Base-by-base conservation (phyloP, 2,797 vertebrate genomes). In the Eospalax fontanierii region DNA sequence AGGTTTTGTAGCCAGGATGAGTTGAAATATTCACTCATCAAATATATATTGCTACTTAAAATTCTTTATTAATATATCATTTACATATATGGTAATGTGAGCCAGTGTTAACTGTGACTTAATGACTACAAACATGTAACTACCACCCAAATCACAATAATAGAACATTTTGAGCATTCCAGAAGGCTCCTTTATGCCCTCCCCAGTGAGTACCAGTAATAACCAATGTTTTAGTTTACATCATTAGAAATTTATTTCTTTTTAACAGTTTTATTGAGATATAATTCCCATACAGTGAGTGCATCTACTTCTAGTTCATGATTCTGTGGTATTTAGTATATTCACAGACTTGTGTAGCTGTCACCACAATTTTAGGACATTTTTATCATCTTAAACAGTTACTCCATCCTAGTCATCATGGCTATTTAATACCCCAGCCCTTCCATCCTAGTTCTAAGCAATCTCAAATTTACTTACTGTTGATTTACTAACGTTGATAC, bases 241-340 rank as follows among this genome's bases (percentile, higher is more conserved):
- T 59, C 54, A 59, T 8, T 57, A 14, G n/a, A 35, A 59, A 33
- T 80, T 80, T n/a, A 50, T 68, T 68, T 84, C 28, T 66, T 63
- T 70, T 70, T n/a, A 88, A 33, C 33, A 81, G 59, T 24, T 91
- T 71, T 71, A 88, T 91, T 88, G 63, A 70, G 22, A 46, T 70
- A 5, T 75, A 84, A 46, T 66, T 68, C 11, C 7, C 43, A n/a
- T 84, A 50, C 11, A 83, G 10, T n/a, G 40, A 83, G 10, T n/a
- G 40, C 33, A 68, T 12, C 22, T 59, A 43, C 11, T 66, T 70
- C 65, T 66, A 35, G 26, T 68, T 21, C 50, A 54, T 59, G 66
- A 43, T 30, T 66, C 12, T 65, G 46, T 46, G 28, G 28, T 30
- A 33, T 84, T 73, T 71, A 30, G 26, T 86, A 57, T 57, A 59